A percentile compares a stretch with the other conserved stretches of the same genome.
These are phyloP conservation scores for Nesidiocoris tenuis DNA, from an alignment of 2,888 invertebrate genomes.

Conservation along the genomic window DNA sequence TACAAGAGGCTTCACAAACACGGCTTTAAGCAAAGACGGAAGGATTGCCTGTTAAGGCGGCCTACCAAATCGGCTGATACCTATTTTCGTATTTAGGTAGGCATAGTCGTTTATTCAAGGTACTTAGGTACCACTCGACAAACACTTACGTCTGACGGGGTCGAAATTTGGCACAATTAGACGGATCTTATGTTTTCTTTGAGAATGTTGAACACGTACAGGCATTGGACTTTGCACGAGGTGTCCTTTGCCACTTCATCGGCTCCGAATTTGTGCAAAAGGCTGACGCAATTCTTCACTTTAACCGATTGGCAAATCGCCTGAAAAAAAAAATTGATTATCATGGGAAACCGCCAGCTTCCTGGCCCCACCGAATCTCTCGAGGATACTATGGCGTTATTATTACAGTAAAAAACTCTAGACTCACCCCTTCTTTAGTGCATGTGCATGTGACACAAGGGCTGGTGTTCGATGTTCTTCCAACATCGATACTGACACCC, in stretches of 20 bases:
- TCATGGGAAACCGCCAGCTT: too few relatives aligned
- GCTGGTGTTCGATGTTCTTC: conserved; percentile 55
- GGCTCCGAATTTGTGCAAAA: conserved; percentile 55
- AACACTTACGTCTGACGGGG: too few relatives aligned
- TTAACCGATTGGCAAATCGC: conserved; percentile 58
- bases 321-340: conserved; percentile 54
- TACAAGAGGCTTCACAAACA: too few relatives aligned
- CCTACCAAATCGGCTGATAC: too few relatives aligned
- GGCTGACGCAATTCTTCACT: conserved; percentile 57
- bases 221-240: conserved; percentile 59
- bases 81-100: too few relatives aligned
- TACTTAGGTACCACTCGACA: too few relatives aligned
- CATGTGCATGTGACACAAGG: conserved; percentile 59
- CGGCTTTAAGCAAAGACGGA: too few relatives aligned
- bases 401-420: neutral
- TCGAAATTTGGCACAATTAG: neutral
- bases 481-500: conserved; percentile 55
- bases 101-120: too few relatives aligned
- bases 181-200: conserved; percentile 49
- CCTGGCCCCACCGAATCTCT: too few relatives aligned
- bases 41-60: too few relatives aligned
- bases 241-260: conserved; percentile 56
- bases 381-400: too few relatives aligned
- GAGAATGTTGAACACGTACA: conserved; percentile 56
- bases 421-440: conserved; percentile 58